Evolutionary conservation across 64 coral and sea anemone species (phyloP).

Genomic region (Porites australiensis): DNA sequence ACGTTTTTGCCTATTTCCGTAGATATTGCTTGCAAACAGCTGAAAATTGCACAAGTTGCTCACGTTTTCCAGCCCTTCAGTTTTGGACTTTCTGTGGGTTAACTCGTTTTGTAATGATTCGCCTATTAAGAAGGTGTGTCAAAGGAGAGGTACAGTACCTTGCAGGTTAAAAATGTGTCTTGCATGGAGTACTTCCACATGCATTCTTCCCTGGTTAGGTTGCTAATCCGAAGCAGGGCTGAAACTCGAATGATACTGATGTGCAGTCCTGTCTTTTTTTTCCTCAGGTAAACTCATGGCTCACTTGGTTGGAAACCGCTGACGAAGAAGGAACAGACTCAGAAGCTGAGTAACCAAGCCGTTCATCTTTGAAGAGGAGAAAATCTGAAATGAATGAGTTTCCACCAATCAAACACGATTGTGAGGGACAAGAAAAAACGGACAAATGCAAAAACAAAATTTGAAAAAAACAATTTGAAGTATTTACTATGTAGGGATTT

Average conservation of each 20-base stretch:
- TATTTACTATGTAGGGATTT: constrained; percentile 1
- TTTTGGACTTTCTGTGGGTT: too few relatives aligned
- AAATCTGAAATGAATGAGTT: neutral
- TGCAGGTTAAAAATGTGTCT: too few relatives aligned
- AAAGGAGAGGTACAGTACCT: too few relatives aligned
- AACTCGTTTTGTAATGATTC: too few relatives aligned
- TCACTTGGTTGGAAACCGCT: constrained; percentile 98
- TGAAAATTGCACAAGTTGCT: too few relatives aligned
- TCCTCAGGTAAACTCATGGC: constrained; percentile 95
- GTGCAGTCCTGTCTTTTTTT: neutral
- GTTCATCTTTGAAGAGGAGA: neutral
- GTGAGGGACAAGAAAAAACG: neutral
- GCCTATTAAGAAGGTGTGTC: too few relatives aligned
- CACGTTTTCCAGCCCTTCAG: too few relatives aligned
- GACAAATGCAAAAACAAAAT: neutral
- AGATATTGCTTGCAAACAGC: too few relatives aligned
- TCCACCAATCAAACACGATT: neutral
- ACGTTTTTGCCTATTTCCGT: too few relatives aligned
- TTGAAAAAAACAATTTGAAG: neutral
- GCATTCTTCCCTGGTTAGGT: too few relatives aligned
- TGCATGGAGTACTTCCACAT: too few relatives aligned
- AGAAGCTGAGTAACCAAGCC: constrained; percentile 84
- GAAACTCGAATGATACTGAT: neutral
- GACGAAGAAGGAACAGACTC: constrained; percentile 98
- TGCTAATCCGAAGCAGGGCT: too few relatives aligned